These are phyloP conservation scores for Dascyllus trimaculatus DNA, from an alignment of 2,113 vertebrate species.

Conservation along the genomic window DNA sequence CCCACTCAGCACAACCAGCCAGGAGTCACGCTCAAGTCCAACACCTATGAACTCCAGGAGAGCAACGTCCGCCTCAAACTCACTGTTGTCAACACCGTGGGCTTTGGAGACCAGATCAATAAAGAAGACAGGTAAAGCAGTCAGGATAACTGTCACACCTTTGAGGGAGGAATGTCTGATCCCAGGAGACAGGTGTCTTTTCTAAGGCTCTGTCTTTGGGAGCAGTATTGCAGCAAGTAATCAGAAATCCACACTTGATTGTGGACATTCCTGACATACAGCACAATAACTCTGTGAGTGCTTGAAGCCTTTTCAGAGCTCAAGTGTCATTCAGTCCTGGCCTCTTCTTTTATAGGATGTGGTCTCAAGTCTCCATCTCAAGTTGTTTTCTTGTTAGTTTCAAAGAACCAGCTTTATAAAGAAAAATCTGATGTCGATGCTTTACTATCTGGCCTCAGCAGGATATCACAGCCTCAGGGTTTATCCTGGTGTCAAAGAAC, in stretches of 20 bases:
- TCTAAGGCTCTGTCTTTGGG: not conserved
- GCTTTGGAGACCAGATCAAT: slow-evolving; percentile 98
- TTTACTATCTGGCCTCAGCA: not conserved
- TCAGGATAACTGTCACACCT: not conserved
- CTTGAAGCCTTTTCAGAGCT: not conserved
- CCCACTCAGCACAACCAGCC: slow-evolving; percentile 94
- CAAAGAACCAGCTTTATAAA: not conserved
- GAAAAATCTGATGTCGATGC: slow-evolving; percentile 1
- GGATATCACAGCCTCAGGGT: slow-evolving; percentile 1
- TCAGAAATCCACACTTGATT: slow-evolving; percentile 17
- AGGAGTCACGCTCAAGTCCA: slow-evolving; percentile 94
- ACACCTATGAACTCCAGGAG: slow-evolving; percentile 95
- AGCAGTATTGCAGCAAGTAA: not conserved
- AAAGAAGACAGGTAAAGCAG: slow-evolving; percentile 94
- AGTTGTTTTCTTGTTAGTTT: not conserved
- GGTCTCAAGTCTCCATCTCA: not conserved
- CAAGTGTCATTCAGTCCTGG: slow-evolving; percentile 21
- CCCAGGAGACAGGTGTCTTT: not conserved
- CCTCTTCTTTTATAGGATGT: not conserved
- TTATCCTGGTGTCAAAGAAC: not conserved
- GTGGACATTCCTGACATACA: slow-evolving; percentile 1
- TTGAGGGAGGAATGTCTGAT: not conserved
- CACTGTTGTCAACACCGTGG: slow-evolving; percentile 93
- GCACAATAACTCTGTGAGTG: slow-evolving; percentile 1
- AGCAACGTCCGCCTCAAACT: slow-evolving; percentile 96